These are phyloP conservation scores for Drosophila seclusa DNA, from an alignment of 2,888 invertebrate species.

Conservation along the genomic window DNA sequence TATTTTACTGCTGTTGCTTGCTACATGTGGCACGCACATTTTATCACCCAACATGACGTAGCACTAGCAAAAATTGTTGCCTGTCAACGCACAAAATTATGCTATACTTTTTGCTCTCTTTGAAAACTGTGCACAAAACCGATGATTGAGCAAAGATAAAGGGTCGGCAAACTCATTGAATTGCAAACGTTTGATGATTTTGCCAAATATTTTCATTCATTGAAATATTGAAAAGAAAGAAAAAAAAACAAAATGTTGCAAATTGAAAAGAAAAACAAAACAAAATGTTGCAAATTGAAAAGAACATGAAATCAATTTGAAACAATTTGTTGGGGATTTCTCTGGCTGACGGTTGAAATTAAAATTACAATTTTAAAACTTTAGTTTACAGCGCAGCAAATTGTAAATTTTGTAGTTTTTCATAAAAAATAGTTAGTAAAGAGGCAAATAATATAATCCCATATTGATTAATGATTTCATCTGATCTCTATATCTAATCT, in stretches of 20 bases:
- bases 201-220: background rate
- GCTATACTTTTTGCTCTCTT: constrained; percentile 23
- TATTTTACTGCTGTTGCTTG: background rate
- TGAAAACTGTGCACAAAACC: constrained; percentile 14
- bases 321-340: background rate
- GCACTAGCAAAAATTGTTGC: constrained; percentile 14
- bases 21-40: constrained; percentile 46
- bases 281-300: background rate
- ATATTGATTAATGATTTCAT: background rate
- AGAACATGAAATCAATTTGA: background rate
- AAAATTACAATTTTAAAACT: background rate
- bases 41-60: constrained; percentile 41
- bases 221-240: background rate
- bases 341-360: background rate
- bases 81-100: constrained; percentile 36
- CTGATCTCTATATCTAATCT: background rate
- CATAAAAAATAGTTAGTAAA: background rate
- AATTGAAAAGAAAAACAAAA: background rate
- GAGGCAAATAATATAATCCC: background rate
- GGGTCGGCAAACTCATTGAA: background rate
- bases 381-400: background rate
- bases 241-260: background rate
- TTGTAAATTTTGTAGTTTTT: background rate
- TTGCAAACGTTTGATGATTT: constrained; percentile 13
- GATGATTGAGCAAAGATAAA: constrained; percentile 18